Base-by-base conservation (phyloP, 1,140 invertebrate species). In the Mizuhopecten yessoensis region DNA sequence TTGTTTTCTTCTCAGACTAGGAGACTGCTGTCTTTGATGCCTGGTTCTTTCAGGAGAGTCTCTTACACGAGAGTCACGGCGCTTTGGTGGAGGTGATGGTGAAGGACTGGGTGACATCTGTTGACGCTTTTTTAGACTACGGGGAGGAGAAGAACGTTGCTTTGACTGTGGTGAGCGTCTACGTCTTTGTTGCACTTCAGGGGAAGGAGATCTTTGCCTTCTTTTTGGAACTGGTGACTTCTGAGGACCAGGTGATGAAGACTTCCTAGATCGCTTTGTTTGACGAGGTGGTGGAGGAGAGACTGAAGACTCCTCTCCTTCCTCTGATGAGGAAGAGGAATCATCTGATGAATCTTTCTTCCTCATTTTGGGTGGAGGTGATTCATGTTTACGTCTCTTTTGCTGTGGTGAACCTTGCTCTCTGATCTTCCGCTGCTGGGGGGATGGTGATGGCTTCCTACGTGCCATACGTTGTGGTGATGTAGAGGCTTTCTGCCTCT, bases 171-270 rank as follows among this genome's bases (percentile, higher is more conserved):
- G 57, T n/a, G 57, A 75, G n/a, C 5, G 57, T 75, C 57, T 75
- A 29, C n/a, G 57, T 75, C 57, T 75, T 75, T 75, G 57, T 75
- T 75, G 57, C 17, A 75, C 23, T 29, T 75, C 57, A 75, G 57
- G 57, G n/a, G 57, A 75, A n/a, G 57, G 57, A 75, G 57, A 75
- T 75, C 57, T 75, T 75, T 75, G 57, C n/a, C 29, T 75, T 75
- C 57, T 75, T 75, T 29, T 75, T 29, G n/a, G 57, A 29, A 29
- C 57, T 29, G 57, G 57, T 75, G 57, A 75, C n/a, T 11, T 75
- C 7, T 17, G 57, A n/a, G n/a, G 23, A n/a, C n/a, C 57, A 29
- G 57, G 57, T 9, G 57, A 75, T 29, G n/a, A 5, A 29, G 57
- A 75, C 57, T 75, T 75, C n/a, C 23, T n/a, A 29, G 57, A 17